A percentile compares a stretch with the other conserved stretches of the same genome.
These are phyloP conservation scores for Diorhabda elongata DNA, from an alignment of 1,140 invertebrate species.

Conservation along the genomic window DNA sequence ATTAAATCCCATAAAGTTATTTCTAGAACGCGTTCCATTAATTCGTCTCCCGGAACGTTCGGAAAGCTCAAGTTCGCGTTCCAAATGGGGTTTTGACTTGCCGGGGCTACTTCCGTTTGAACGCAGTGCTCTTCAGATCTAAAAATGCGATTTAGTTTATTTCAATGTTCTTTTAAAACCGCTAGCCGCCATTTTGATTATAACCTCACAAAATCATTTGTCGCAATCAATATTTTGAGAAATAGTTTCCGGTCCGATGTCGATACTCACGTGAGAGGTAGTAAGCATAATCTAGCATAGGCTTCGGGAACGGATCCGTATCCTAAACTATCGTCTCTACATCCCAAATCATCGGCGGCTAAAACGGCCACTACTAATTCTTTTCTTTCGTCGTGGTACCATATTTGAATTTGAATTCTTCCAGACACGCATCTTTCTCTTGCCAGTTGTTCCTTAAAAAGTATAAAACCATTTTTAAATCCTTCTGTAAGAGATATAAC, in stretches of 20 bases:
- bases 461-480: too few relatives aligned
- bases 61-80: conserved; percentile 82
- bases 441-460: conserved; percentile 64
- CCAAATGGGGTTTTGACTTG: conserved; percentile 82
- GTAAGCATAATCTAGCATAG: conserved; percentile 72
- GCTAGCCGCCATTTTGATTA: too few relatives aligned
- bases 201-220: too few relatives aligned
- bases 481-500: too few relatives aligned
- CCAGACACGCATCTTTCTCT: conserved; percentile 70
- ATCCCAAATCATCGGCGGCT: conserved; percentile 75
- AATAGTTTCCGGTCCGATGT: too few relatives aligned
- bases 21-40: conserved; percentile 75
- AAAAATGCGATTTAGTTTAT: conserved; percentile 5
- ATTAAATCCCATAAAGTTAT: conserved; percentile 83
- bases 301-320: conserved; percentile 73
- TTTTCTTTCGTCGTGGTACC: conserved; percentile 75
- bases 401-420: conserved; percentile 78
- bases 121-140: conserved; percentile 68
- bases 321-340: conserved; percentile 68
- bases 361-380: conserved; percentile 79
- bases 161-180: too few relatives aligned
- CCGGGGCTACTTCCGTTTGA: conserved; percentile 76
- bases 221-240: too few relatives aligned
- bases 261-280: conserved; percentile 68
- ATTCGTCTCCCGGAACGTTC: conserved; percentile 68